Base-by-base conservation (phyloP, 2,113 vertebrate species). In the Toxotes jaculatrix region DNA sequence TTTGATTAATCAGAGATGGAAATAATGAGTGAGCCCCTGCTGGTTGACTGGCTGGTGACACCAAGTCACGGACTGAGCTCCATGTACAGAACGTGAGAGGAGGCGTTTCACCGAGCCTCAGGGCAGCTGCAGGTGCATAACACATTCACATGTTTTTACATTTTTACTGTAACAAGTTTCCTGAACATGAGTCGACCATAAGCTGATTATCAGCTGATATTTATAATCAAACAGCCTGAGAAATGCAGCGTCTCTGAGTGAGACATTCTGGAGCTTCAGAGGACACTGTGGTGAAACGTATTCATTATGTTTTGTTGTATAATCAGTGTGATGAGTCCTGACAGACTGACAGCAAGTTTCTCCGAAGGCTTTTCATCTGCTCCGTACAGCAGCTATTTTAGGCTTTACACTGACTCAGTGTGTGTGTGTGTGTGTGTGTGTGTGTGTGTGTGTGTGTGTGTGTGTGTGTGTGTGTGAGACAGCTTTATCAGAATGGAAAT, bases 251-350 rank as follows among this genome's bases (percentile, higher is more conserved):
- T 27, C 27, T 38, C 36, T 38, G 36, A 23, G 51, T 60, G 79
- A 74, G 63, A 62, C 66, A 38, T 40, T 27, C 27, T 7, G n/a
- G 45, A n/a, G 43, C n/a, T 23, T 43, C 27, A 6, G 47, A 69
- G 63, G 71, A 82, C 73, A 8, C 1, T 6, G 72, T 69, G 72
- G 10, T 34, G 36, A 65, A 51, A 61, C 5, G 11, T 23, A 6
- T 69, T 78, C 84, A 62, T 79, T 77, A 71, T 31, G 62, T 55
- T 64, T n/a, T 23, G 75, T 83, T 80, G 49, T 57, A 34, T 82
- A 64, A 84, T 74, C 59, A 19, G 27, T 38, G 63, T 74, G 79
- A 84, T 66, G 86, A 49, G 68, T 84, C 68, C 76, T 84, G 85
- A 87, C 80, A 77, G 72, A 79, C 55, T 68, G 66, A 68, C 47